These are phyloP conservation scores for Sphaerophoria taeniata DNA, from an alignment of 2,888 invertebrate genomes.

Conservation along the genomic window DNA sequence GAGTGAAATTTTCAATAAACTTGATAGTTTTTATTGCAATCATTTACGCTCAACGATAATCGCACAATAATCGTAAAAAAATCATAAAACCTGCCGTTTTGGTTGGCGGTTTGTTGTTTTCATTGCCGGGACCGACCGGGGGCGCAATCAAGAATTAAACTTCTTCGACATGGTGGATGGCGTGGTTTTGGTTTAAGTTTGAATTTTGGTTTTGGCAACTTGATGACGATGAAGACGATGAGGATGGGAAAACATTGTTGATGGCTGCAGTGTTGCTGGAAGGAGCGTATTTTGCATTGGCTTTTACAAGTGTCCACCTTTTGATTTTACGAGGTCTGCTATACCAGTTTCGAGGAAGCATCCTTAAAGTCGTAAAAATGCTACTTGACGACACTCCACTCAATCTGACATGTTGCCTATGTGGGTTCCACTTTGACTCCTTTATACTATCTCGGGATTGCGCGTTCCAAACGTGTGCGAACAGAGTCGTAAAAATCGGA, in stretches of 20 bases:
- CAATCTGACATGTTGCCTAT: slow-evolving; percentile 52
- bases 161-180: slow-evolving; percentile 40
- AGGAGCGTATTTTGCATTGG: slow-evolving; percentile 49
- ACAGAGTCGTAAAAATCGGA: slow-evolving; percentile 59
- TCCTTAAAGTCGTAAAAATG: slow-evolving; percentile 49
- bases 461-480: slow-evolving; percentile 49
- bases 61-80: slow-evolving; percentile 77
- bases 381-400: slow-evolving; percentile 49
- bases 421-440: slow-evolving; percentile 27
- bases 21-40: slow-evolving; percentile 77
- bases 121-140: not conserved
- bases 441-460: not conserved
- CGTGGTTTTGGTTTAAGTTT: slow-evolving; percentile 34
- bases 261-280: not conserved
- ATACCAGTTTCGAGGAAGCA: slow-evolving; percentile 23
- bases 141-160: slow-evolving; percentile 58
- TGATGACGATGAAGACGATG: slow-evolving; percentile 23
- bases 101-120: not conserved
- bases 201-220: slow-evolving; percentile 15
- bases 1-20: slow-evolving; percentile 76
- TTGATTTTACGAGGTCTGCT: slow-evolving; percentile 64
- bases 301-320: slow-evolving; percentile 66
- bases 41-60: slow-evolving; percentile 78
- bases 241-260: slow-evolving; percentile 25
- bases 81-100: slow-evolving; percentile 76